Evolutionary conservation across 35 echinoderm and acorn worm genomes (phyloP).

Genomic region (Lytechinus variegatus): DNA sequence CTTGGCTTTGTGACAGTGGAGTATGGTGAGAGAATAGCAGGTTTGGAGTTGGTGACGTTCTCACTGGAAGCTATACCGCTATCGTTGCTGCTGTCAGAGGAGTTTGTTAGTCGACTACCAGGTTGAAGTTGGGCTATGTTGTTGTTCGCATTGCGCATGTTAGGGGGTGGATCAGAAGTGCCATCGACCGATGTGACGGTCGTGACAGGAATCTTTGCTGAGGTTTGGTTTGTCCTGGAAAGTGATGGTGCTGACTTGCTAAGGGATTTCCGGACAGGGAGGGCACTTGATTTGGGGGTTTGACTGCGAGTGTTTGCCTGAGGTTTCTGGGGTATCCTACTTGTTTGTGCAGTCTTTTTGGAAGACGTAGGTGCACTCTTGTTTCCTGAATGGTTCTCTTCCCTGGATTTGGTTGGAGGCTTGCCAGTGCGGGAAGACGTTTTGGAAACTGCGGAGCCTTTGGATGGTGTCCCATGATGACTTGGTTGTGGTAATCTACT

Average conservation of each 20-base stretch:
- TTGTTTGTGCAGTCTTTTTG: conserved; percentile 69
- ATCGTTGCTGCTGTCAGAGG: conserved; percentile 96
- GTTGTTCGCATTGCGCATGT: conserved; percentile 68
- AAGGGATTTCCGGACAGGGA: conserved; percentile 74
- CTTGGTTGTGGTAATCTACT: conserved; percentile 15
- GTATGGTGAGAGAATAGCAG: conserved; percentile 91
- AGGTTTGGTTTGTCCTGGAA: conserved; percentile 45
- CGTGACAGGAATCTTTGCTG: conserved; percentile 58
- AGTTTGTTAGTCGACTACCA: conserved; percentile 84
- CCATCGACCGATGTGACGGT: conserved; percentile 39
- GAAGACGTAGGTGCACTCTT: conserved; percentile 79
- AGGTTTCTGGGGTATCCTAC: conserved; percentile 79
- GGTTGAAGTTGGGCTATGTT: conserved; percentile 62
- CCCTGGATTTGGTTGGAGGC: conserved; percentile 35
- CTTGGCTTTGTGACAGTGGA: conserved; percentile 95
- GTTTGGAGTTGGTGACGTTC: conserved; percentile 70
- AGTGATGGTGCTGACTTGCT: conserved; percentile 87
- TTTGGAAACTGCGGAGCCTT: conserved; percentile 51
- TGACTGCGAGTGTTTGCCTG: conserved; percentile 33
- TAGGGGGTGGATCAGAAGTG: conserved; percentile 32
- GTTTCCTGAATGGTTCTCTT: conserved; percentile 67
- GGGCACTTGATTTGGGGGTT: conserved; percentile 68
- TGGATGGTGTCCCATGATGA: conserved; percentile 46
- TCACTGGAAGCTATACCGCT: conserved; percentile 96
- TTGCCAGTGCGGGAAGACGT: conserved; percentile 62